Evolutionary conservation across 2,113 vertebrate genomes (phyloP).

Genomic region (Probosciger aterrimus): DNA sequence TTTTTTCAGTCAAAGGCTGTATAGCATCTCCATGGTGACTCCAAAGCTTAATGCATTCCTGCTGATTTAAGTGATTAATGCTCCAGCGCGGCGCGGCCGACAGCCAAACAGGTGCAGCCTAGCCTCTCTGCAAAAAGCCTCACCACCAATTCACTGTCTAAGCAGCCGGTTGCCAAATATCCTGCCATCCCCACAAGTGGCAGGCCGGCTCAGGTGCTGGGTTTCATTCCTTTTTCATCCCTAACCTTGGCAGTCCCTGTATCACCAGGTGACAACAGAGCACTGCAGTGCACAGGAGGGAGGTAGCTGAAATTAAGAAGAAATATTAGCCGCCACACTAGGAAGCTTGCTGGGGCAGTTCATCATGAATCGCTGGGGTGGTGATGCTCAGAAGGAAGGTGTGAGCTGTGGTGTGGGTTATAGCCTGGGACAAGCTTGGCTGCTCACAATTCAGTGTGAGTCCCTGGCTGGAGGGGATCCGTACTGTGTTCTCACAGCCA

Average conservation of each 20-base stretch:
- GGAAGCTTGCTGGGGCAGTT: background rate
- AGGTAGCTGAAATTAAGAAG: background rate
- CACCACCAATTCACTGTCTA: constrained; percentile 8
- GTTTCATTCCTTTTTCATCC: background rate
- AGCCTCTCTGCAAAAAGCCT: constrained; percentile 16
- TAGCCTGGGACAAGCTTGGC: background rate
- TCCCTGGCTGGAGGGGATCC: rapidly evolving
- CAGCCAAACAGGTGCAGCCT: constrained; percentile 29
- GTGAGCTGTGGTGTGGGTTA: background rate
- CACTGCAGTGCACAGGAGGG: rapidly evolving
- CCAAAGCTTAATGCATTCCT: constrained; percentile 58
- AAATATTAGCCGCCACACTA: background rate
- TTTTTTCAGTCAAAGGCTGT: background rate
- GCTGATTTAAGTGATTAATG: constrained; percentile 66
- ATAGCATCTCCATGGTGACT: constrained; percentile 56
- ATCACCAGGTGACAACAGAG: background rate
- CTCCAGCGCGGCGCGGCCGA: background rate
- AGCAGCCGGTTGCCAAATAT: background rate
- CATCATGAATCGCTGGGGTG: background rate
- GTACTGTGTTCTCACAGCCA: rapidly evolving
- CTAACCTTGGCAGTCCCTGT: background rate
- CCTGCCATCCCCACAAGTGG: background rate
- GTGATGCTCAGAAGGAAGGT: background rate
- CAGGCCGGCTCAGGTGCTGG: background rate
- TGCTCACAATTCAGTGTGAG: rapidly evolving